Base-by-base conservation (phyloP, 2,888 invertebrate species). In the Prenolepis imparis region DNA sequence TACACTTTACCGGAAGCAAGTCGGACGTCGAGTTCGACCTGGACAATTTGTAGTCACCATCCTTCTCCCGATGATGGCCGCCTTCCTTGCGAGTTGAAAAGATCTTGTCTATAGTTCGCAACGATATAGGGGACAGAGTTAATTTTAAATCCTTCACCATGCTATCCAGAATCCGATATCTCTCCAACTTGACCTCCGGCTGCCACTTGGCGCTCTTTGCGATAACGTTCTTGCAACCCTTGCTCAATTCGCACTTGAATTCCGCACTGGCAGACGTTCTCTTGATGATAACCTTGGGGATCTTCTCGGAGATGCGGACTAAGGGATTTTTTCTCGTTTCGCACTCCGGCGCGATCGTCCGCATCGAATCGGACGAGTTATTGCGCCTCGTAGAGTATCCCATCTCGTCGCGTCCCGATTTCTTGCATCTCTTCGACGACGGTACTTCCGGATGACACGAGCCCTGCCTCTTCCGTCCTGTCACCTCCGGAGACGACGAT, bases 231-330 rank as follows among this genome's bases (percentile, higher is more conserved):
- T 90, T 90, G 18, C 89, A 91, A 12, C 87, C 86, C 82, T 93
- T 93, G 64, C 94, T 94, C 9, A 94, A 74, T 81, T 94, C 94
- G 64, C 94, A 95, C 48, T 94, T 95, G 52, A 95, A 95, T 77
- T 94, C 94, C 0, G 94, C 92, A 32, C 91, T 94, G 0, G 94
- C 91, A 4, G 94, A 94, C 0, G 93, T 90, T 57, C 95, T 88
- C 77, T 94, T 95, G 61, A 95, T 94, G 63, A 95, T 94, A 0
- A 95, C 94, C 64, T 95, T 95, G 0, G 94, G 94, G 44, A 95
- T 88, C 81, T 94, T 94, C 8, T 92, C 93, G 4, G 92, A 90
- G 2, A 88, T 82, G 32, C 72, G 57, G 0, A 66, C 57, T 15
- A 77, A 66, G 21, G 82, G 52, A 21, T 90, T 83, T 28, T 63